phyloP scores from a whole-genome alignment of 2,113 vertebrate species.

The Centropus bengalensis region DNA sequence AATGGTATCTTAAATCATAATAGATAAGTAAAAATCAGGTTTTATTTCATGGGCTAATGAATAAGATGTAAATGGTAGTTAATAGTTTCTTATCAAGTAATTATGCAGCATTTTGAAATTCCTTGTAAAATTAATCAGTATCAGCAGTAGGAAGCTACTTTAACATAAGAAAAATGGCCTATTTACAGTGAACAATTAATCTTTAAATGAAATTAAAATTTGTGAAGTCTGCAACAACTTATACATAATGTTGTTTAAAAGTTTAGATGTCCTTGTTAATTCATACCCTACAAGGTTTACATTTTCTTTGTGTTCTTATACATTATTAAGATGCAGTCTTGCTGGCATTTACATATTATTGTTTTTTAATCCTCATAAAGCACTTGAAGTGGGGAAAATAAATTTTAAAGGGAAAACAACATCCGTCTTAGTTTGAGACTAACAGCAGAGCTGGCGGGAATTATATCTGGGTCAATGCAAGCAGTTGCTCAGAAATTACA shows the following conservation, averaged over 20 bases:
- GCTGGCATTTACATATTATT: not conserved
- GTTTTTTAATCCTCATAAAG: not conserved
- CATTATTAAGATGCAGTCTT: not conserved
- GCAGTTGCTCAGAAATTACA: not conserved
- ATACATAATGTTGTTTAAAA: not conserved
- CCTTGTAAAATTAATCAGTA: not conserved
- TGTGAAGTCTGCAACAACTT: not conserved
- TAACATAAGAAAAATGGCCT: not conserved
- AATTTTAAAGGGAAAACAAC: not conserved
- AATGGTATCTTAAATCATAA: not conserved
- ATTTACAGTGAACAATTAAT: conserved; percentile 9
- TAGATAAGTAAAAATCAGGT: not conserved
- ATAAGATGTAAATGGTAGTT: not conserved
- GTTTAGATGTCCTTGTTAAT: not conserved
- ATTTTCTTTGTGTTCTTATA: not conserved
- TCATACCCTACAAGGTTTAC: not conserved
- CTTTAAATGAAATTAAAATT: conserved; percentile 6
- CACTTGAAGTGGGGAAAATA: not conserved
- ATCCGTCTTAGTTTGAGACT: not conserved
- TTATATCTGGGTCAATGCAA: not conserved
- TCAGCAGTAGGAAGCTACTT: not conserved
- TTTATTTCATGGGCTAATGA: not conserved
- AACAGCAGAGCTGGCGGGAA: not conserved
- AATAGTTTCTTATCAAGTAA: not conserved
- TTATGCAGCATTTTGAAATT: not conserved